Conservation (phyloP, 2,888 invertebrate species). For the Apamea epomidion region DNA sequence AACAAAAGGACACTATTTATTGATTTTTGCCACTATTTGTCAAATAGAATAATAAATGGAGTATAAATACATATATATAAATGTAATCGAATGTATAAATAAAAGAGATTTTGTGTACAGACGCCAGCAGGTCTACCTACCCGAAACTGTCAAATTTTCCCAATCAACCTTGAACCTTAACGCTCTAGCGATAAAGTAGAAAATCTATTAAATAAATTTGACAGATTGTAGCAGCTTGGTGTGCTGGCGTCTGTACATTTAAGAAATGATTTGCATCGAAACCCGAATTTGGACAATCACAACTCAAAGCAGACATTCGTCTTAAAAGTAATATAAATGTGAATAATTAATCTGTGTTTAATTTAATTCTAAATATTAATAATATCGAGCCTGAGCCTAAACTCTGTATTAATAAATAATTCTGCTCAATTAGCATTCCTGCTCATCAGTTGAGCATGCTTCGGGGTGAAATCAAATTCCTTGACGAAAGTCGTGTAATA, state of each 20-base stretch:
- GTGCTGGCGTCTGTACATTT: too few relatives aligned
- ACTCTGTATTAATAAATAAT: slow-evolving; percentile 51
- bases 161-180: too few relatives aligned
- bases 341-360: slow-evolving; percentile 37
- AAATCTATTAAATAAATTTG: too few relatives aligned
- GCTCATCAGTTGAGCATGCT: slow-evolving; percentile 35
- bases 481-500: slow-evolving; percentile 19
- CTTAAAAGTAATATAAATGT: slow-evolving; percentile 17
- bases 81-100: too few relatives aligned
- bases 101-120: neutral
- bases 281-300: slow-evolving; percentile 4
- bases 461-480: slow-evolving; percentile 47
- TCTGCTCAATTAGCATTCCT: slow-evolving; percentile 59
- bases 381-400: slow-evolving; percentile 17
- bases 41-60: neutral
- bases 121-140: too few relatives aligned
- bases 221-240: too few relatives aligned
- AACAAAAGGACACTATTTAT: too few relatives aligned
- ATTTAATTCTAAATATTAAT: slow-evolving; percentile 49
- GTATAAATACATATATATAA: neutral
- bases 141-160: too few relatives aligned
- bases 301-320: slow-evolving; percentile 4
- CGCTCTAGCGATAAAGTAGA: too few relatives aligned
- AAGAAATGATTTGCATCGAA: slow-evolving; percentile 1
- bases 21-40: neutral